phyloP scores from a whole-genome alignment of 2,113 vertebrate species.

The Rhea americana region DNA sequence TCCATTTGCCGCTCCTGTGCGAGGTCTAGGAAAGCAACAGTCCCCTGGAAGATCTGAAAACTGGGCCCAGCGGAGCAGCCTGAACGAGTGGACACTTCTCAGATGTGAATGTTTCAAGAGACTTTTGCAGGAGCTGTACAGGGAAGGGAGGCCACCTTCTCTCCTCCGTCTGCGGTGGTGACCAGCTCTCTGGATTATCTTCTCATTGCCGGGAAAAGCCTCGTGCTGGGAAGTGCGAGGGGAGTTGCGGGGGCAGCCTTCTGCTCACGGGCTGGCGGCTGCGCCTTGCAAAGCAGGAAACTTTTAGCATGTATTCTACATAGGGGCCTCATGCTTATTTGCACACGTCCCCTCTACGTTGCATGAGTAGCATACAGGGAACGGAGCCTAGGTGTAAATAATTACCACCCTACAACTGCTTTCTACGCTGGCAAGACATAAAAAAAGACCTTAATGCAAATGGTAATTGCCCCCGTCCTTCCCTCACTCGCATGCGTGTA shows the following conservation, averaged over 20 bases:
- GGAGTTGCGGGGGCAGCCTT: fast-evolving
- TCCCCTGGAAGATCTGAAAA: neutral
- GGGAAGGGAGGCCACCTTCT: neutral
- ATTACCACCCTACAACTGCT: neutral
- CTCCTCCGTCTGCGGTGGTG: neutral
- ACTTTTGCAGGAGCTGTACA: neutral
- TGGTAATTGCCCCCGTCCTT: conserved; percentile 20
- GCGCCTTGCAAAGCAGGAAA: neutral
- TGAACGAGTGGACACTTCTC: neutral
- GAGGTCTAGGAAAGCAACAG: neutral
- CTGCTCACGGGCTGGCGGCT: too few relatives aligned
- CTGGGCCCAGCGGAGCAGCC: neutral
- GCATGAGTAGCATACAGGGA: neutral
- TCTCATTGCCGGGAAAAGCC: neutral
- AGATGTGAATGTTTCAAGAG: neutral
- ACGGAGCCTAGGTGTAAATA: neutral
- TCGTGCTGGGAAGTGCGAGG: neutral
- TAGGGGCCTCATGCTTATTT: neutral
- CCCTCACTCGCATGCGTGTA: neutral
- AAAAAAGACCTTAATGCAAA: conserved; percentile 25
- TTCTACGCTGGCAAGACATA: conserved; percentile 15
- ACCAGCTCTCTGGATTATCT: neutral
- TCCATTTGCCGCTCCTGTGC: neutral
- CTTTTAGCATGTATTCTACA: neutral
- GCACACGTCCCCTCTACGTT: neutral